Percentiles rank a stretch among this genome's conserved stretches.
Conservation (phyloP, 1,140 invertebrate species). For the Drosophila littoralis region DNA sequence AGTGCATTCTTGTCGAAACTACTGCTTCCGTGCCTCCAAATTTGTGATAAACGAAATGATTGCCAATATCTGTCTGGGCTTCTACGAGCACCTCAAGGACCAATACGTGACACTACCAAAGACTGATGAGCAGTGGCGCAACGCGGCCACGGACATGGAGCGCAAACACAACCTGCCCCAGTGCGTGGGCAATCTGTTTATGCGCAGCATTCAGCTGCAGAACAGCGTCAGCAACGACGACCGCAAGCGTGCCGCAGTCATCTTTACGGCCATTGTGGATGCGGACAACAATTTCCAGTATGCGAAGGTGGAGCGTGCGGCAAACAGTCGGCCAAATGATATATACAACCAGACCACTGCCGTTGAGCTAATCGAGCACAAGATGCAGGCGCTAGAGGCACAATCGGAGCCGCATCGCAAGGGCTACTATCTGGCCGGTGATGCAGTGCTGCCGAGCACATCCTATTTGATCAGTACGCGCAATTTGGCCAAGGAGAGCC, state of each 20-base stretch:
- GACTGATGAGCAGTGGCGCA: conserved; percentile 82
- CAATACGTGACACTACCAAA: conserved; percentile 83
- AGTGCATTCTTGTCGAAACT: conserved; percentile 84
- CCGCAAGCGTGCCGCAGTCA: conserved; percentile 71
- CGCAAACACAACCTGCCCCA: conserved; percentile 73
- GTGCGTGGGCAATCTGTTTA: conserved; percentile 75
- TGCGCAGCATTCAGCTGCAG: conserved; percentile 78
- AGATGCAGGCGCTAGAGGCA: conserved; percentile 60
- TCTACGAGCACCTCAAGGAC: conserved; percentile 82
- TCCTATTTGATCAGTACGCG: conserved; percentile 71
- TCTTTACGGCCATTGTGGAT: conserved; percentile 79
- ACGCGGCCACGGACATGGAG: conserved; percentile 70
- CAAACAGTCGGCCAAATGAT: conserved; percentile 68
- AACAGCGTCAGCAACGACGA: conserved; percentile 59
- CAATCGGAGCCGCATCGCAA: conserved; percentile 52
- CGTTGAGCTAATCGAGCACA: conserved; percentile 68
- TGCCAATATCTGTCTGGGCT: conserved; percentile 83
- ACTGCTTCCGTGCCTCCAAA: conserved; percentile 84
- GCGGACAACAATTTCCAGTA: conserved; percentile 79
- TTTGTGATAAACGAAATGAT: conserved; percentile 84
- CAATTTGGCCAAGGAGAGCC: conserved; percentile 60
- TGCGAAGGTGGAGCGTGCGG: conserved; percentile 71
- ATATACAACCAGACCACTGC: conserved; percentile 80
- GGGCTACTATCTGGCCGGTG: conserved; percentile 72
- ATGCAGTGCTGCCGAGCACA: conserved; percentile 66